A percentile compares a stretch with the other conserved stretches of the same genome.
These are phyloP conservation scores for Yponomeuta evonymella DNA, from an alignment of 2,888 invertebrate species.

Conservation along the genomic window DNA sequence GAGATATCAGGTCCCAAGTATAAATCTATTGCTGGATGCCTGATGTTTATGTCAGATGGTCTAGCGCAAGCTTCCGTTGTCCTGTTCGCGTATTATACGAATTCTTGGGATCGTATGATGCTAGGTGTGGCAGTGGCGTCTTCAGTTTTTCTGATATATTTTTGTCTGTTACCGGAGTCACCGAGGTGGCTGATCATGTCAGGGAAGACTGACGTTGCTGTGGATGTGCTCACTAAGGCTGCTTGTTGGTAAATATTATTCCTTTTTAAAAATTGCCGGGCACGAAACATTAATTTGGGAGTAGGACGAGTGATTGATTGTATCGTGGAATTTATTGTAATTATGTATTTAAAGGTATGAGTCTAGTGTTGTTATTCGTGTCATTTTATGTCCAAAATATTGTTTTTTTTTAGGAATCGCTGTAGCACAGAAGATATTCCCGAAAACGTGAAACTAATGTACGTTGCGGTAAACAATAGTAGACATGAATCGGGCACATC, in stretches of 20 bases:
- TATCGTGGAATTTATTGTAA: too few species aligned
- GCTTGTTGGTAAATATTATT: constrained; percentile 41
- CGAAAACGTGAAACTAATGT: constrained; percentile 26
- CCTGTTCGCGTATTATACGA: constrained; percentile 37
- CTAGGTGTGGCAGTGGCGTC: constrained; percentile 32
- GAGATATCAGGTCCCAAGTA: constrained; percentile 73
- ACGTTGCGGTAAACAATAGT: neutral
- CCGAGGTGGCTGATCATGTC: constrained; percentile 51
- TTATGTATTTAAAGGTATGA: neutral
- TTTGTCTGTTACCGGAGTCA: constrained; percentile 44
- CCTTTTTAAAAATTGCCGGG: too few species aligned
- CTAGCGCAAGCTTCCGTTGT: constrained; percentile 33
- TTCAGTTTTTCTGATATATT: constrained; percentile 29
- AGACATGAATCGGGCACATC: constrained; percentile 13
- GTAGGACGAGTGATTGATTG: too few species aligned
- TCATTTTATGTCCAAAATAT: neutral
- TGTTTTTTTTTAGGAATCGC: neutral
- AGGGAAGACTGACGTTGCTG: constrained; percentile 35
- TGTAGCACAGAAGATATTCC: constrained; percentile 29
- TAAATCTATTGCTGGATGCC: constrained; percentile 46
- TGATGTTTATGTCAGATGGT: constrained; percentile 35
- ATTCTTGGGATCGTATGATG: constrained; percentile 39
- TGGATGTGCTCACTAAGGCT: constrained; percentile 37
- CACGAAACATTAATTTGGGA: too few species aligned
- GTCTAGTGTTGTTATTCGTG: neutral